Percentiles rank a stretch among this genome's conserved stretches.
These are phyloP conservation scores for Triplophysa siluroides DNA, from an alignment of 2,113 vertebrate species.

Conservation along the genomic window DNA sequence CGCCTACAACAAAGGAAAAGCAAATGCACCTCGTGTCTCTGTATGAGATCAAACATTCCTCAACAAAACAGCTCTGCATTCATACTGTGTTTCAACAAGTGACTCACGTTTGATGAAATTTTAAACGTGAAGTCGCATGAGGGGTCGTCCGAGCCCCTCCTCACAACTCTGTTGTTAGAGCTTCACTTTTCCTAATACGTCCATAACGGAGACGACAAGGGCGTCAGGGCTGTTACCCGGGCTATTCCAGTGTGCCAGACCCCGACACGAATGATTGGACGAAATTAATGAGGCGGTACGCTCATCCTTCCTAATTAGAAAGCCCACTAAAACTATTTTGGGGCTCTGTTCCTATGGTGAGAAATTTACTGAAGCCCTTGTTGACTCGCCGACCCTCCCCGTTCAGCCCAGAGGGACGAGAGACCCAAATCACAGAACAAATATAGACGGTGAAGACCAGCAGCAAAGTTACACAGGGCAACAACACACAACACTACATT, in stretches of 20 bases:
- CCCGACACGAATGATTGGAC: conserved; percentile 81
- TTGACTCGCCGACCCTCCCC: too few species aligned
- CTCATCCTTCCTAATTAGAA: conserved; percentile 89
- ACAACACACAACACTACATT: too few species aligned
- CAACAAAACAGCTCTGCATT: background rate
- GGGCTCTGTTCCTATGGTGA: conserved; percentile 79
- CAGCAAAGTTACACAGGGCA: conserved; percentile 63
- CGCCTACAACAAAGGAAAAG: too few species aligned
- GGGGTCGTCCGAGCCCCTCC: conserved; percentile 57
- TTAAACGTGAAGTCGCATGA: background rate
- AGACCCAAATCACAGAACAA: conserved; percentile 64
- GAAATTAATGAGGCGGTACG: conserved; percentile 86
- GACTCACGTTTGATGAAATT: background rate
- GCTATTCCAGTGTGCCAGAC: conserved; percentile 87
- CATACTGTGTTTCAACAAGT: background rate
- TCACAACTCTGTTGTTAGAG: conserved; percentile 40
- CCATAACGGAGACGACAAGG: conserved; percentile 68
- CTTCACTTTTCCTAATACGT: conserved; percentile 83
- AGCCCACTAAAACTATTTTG: conserved; percentile 84
- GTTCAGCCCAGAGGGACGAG: background rate
- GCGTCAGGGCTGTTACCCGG: conserved; percentile 81
- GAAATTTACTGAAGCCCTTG: conserved; percentile 67
- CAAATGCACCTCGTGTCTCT: too few species aligned
- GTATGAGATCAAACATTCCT: too few species aligned
- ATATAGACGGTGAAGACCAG: conserved; percentile 71